These are phyloP conservation scores for Aspidapion aeneum DNA, from an alignment of 2,888 invertebrate genomes.

Conservation along the genomic window DNA sequence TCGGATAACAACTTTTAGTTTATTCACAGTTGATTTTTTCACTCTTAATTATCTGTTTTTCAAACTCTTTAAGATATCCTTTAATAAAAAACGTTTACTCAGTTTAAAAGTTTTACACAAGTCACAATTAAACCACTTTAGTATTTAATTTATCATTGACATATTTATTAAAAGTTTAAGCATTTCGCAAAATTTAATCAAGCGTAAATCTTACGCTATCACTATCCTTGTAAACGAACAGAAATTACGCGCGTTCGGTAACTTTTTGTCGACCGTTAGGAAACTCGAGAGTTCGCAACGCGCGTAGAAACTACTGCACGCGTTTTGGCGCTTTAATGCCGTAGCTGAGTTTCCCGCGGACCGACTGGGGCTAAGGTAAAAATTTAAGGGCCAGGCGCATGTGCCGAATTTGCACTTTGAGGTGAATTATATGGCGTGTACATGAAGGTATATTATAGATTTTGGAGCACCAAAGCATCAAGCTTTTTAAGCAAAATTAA, in stretches of 20 bases:
- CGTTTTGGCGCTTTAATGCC: background rate
- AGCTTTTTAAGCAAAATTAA: background rate
- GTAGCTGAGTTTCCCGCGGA: background rate
- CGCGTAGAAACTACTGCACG: background rate
- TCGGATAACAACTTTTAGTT: too few relatives aligned
- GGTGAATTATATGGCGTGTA: background rate
- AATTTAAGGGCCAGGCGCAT: background rate
- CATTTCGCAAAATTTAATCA: too few relatives aligned
- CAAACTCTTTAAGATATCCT: too few relatives aligned
- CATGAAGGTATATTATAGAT: background rate
- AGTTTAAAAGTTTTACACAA: too few relatives aligned
- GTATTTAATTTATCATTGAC: too few relatives aligned
- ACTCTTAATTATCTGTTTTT: too few relatives aligned
- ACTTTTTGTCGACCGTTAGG: background rate
- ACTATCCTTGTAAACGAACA: too few relatives aligned
- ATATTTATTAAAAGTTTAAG: too few relatives aligned
- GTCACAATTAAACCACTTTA: too few relatives aligned
- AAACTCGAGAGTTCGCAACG: background rate
- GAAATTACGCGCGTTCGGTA: background rate
- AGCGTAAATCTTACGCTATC: too few relatives aligned
- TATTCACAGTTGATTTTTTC: too few relatives aligned
- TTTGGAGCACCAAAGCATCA: background rate
- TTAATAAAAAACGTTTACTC: too few relatives aligned
- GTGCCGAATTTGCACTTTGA: background rate
- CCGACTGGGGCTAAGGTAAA: background rate